These are phyloP conservation scores for Theocolax elegans DNA, from an alignment of 1,140 invertebrate genomes.

Conservation along the genomic window DNA sequence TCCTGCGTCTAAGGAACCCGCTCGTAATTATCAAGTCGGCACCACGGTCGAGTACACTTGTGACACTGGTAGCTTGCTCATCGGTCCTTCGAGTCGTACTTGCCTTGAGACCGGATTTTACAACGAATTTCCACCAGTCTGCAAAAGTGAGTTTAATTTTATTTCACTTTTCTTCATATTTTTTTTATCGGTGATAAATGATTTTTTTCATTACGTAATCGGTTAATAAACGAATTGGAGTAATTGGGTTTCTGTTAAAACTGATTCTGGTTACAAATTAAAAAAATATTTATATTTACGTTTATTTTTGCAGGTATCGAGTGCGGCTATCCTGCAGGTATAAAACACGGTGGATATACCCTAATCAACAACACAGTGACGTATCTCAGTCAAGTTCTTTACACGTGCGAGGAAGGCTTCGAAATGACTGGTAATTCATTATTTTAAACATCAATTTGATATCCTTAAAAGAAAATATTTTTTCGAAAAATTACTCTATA, in stretches of 20 bases:
- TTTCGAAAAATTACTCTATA: too few relatives aligned
- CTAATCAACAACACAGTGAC: constrained; percentile 86
- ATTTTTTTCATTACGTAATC: too few relatives aligned
- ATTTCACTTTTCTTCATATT: neutral
- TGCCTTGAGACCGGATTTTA: constrained; percentile 93
- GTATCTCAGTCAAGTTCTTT: constrained; percentile 87
- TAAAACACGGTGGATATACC: constrained; percentile 83
- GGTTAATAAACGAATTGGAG: too few relatives aligned
- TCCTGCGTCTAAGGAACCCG: constrained; percentile 18
- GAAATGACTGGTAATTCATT: constrained; percentile 77
- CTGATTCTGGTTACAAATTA: too few relatives aligned
- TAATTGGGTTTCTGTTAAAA: too few relatives aligned
- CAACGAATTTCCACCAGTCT: constrained; percentile 92
- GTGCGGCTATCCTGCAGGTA: constrained; percentile 89
- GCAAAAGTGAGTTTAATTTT: constrained; percentile 79
- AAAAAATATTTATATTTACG: neutral
- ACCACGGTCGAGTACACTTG: constrained; percentile 88
- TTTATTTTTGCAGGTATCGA: constrained; percentile 76
- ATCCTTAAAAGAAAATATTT: too few relatives aligned
- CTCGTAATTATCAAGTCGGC: constrained; percentile 81
- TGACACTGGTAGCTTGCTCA: constrained; percentile 85
- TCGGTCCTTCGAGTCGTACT: constrained; percentile 84
- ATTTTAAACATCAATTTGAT: too few relatives aligned
- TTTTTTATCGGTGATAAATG: neutral
- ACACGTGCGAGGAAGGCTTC: constrained; percentile 84